Conservation (phyloP, 2,797 vertebrate genomes). For the Cephalopachus bancanus region DNA sequence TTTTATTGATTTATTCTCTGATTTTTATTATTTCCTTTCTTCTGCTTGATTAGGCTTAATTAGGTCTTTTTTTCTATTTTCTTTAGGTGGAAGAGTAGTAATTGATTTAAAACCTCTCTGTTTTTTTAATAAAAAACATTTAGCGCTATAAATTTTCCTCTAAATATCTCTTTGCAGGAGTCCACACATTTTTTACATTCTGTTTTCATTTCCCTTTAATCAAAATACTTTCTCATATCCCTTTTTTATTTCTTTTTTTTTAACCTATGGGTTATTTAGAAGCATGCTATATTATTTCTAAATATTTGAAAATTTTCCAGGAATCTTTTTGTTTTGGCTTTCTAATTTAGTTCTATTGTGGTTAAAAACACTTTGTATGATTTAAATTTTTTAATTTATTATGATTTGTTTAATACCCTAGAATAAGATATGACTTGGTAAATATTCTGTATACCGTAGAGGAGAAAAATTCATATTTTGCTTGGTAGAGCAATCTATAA, state of each 20-base stretch:
- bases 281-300: neutral
- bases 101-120: neutral
- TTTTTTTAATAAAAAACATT: neutral
- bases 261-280: neutral
- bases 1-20: conserved; percentile 3
- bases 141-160: neutral
- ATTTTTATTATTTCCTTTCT: conserved; percentile 50
- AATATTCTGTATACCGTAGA: neutral
- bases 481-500: neutral
- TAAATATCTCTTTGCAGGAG: neutral
- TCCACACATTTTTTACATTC: neutral
- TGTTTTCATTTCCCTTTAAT: neutral
- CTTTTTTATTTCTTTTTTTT: neutral
- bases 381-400: neutral
- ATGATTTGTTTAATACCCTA: neutral
- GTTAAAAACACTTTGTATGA: neutral
- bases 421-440: neutral
- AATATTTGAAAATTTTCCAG: neutral
- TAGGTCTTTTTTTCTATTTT: neutral
- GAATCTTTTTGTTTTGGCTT: neutral
- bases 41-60: neutral
- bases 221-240: neutral
- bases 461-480: neutral
- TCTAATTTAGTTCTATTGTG: conserved; percentile 2
- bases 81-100: neutral